Percentiles rank a stretch among this genome's conserved stretches.
Conservation (phyloP, 2,113 vertebrate species). For the Lanius collurio region DNA sequence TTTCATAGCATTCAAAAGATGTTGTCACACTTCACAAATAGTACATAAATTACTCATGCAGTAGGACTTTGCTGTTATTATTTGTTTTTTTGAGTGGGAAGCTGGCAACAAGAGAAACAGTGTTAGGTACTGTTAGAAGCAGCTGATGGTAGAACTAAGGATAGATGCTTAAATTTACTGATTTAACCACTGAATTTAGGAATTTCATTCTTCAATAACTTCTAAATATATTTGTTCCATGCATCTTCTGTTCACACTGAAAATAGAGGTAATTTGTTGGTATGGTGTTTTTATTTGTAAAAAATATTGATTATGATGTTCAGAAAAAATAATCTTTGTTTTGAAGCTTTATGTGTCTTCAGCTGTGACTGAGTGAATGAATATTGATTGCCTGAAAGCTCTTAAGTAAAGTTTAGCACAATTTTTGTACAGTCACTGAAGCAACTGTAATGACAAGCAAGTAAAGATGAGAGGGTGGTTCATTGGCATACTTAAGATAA, state of each 20-base stretch:
- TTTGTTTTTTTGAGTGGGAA: not conserved
- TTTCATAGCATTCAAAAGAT: not conserved
- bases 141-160: not conserved
- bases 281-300: not conserved
- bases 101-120: not conserved
- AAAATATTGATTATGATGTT: not conserved
- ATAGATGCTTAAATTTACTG: not conserved
- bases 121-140: not conserved
- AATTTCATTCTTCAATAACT: not conserved
- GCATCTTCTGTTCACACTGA: not conserved
- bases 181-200: not conserved
- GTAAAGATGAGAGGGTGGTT: not conserved
- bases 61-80: not conserved
- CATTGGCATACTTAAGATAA: not conserved
- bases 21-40: not conserved
- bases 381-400: not conserved
- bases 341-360: not conserved
- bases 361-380: not conserved
- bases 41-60: not conserved
- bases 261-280: not conserved
- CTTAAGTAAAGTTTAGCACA: not conserved
- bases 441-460: not conserved
- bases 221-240: not conserved
- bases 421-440: not conserved
- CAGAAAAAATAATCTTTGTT: not conserved